Percentiles rank a stretch among this genome's conserved stretches.
Evolutionary conservation across 2,113 vertebrate species (phyloP).

Genomic region (Triplophysa siluroides): DNA sequence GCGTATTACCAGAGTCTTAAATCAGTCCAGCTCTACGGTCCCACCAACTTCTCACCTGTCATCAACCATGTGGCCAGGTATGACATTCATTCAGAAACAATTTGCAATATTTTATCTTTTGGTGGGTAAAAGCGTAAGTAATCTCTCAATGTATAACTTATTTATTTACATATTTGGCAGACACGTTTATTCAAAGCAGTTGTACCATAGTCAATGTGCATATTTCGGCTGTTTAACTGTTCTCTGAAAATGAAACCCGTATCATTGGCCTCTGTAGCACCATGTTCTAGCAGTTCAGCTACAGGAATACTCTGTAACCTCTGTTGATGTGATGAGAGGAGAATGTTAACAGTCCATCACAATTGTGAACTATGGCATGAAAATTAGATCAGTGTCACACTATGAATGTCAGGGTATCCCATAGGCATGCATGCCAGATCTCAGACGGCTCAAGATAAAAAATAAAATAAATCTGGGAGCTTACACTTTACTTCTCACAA

Average conservation of each 20-base stretch:
- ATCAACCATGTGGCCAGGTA: conserved; percentile 98
- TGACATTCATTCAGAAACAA: conserved; percentile 4
- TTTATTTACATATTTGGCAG: no score
- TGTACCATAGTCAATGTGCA: no score
- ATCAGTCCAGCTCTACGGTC: conserved; percentile 78
- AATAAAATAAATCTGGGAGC: not conserved
- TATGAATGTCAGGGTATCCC: not conserved
- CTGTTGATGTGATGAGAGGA: not conserved
- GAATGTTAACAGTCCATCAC: not conserved
- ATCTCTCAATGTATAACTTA: no score
- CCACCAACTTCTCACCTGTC: conserved; percentile 97
- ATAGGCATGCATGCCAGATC: not conserved
- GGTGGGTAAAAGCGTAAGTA: no score
- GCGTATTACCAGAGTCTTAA: conserved; percentile 94
- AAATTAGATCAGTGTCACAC: conserved; percentile 11
- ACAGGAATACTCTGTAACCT: not conserved
- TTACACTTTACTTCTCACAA: not conserved
- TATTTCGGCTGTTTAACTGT: no score
- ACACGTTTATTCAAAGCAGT: no score
- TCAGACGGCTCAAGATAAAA: not conserved
- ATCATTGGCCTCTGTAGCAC: no score
- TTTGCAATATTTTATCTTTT: no score
- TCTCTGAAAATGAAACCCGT: no score
- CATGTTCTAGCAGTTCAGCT: no score
- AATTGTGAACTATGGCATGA: conserved; percentile 1